phyloP scores from a whole-genome alignment of 2,113 vertebrate genomes.

The Menidia beryllina region DNA sequence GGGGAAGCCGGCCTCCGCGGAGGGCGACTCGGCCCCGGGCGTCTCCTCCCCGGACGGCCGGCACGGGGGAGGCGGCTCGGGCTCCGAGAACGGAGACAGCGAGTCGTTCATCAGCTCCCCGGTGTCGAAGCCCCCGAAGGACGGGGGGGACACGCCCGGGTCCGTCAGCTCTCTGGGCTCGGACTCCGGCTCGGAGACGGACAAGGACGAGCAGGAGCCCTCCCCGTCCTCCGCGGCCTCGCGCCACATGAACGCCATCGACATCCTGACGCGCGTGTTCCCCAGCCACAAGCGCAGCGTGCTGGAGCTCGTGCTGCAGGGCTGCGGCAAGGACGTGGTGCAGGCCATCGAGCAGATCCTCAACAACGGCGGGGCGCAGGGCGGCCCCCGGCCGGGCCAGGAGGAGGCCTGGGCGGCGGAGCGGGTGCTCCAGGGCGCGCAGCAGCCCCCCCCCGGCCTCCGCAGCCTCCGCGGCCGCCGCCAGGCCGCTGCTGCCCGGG shows the following conservation, averaged over 20 bases:
- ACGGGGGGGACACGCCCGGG: constrained; percentile 88
- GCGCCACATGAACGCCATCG: constrained; percentile 95
- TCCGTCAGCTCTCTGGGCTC: constrained; percentile 94
- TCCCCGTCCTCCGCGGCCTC: constrained; percentile 84
- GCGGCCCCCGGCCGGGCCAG: constrained; percentile 69
- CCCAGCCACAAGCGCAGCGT: constrained; percentile 96
- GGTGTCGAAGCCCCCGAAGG: constrained; percentile 87
- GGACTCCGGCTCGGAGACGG: constrained; percentile 94
- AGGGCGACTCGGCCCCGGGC: constrained; percentile 90
- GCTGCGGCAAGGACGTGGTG: constrained; percentile 97
- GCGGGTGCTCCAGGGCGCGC: constrained; percentile 83
- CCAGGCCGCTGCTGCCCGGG: constrained; percentile 90
- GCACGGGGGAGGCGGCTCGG: constrained; percentile 87
- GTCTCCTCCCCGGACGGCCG: constrained; percentile 93
- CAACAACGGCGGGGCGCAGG: constrained; percentile 87
- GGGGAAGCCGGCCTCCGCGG: constrained; percentile 87
- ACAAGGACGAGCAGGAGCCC: constrained; percentile 92
- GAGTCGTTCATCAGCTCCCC: constrained; percentile 91
- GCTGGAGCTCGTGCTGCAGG: constrained; percentile 96
- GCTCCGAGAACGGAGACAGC: constrained; percentile 94
- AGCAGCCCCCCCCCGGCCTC: constrained; percentile 82
- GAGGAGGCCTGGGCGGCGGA: constrained; percentile 90
- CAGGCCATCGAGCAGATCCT: constrained; percentile 99
- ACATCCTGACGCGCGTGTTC: constrained; percentile 97
- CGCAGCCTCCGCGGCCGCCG: constrained; percentile 61